Evolutionary conservation across 2,888 invertebrate genomes (phyloP).

Genomic region (Himalopsyche anomala): DNA sequence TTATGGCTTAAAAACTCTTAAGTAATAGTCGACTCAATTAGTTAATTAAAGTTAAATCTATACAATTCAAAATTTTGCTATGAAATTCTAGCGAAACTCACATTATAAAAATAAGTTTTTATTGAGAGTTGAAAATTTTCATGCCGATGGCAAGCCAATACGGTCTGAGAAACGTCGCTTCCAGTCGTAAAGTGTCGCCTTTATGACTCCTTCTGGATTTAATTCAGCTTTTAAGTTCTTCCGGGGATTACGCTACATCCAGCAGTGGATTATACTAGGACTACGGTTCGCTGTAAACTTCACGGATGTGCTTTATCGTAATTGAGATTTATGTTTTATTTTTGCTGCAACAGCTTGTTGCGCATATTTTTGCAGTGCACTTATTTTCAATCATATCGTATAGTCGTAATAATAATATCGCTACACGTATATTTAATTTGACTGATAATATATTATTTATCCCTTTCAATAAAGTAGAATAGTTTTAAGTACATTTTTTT

Average conservation of each 20-base stretch:
- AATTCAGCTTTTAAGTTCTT: not conserved
- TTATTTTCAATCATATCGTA: not conserved
- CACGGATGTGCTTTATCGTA: not conserved
- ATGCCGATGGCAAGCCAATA: not conserved
- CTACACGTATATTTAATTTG: not conserved
- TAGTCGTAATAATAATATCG: not conserved
- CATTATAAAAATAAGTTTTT: not conserved
- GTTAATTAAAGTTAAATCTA: not conserved
- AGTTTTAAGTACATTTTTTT: not conserved
- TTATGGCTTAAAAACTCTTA: not conserved
- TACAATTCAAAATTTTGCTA: too few species aligned
- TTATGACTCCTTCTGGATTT: not conserved
- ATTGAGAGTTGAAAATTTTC: not conserved
- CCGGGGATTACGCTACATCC: not conserved
- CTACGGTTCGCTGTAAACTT: not conserved
- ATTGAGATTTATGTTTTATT: not conserved
- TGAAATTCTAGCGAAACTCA: too few species aligned
- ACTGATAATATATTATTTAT: not conserved
- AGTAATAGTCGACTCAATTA: not conserved
- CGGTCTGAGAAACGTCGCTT: constrained; percentile 12
- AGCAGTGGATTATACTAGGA: not conserved
- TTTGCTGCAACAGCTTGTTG: not conserved
- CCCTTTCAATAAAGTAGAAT: not conserved
- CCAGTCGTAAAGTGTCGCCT: constrained; percentile 20
- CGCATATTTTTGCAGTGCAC: not conserved